Conservation (phyloP, 1,140 invertebrate species). For the Adoxophyes honmai region DNA sequence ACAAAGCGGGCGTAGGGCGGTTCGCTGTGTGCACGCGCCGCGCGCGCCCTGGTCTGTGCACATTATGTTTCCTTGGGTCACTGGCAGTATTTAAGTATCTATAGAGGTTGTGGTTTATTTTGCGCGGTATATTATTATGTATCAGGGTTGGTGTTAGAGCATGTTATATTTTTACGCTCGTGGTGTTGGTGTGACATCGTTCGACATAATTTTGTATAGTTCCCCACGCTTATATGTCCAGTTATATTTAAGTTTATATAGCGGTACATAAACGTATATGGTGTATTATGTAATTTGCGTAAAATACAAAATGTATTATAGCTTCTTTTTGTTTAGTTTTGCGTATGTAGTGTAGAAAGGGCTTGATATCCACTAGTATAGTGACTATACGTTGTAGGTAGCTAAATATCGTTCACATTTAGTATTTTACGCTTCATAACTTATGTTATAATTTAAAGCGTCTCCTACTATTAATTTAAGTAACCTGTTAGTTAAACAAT, state of each 20-base stretch:
- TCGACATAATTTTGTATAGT: constrained; percentile 24
- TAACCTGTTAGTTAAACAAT: not conserved
- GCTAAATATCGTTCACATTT: constrained; percentile 14
- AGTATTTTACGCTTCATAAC: constrained; percentile 27
- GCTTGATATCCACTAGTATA: constrained; percentile 4
- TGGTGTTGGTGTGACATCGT: constrained; percentile 73
- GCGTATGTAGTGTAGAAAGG: constrained; percentile 30
- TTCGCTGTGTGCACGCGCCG: constrained; percentile 17
- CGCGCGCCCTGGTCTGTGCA: constrained; percentile 53
- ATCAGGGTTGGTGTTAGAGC: constrained; percentile 31
- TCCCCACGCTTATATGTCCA: constrained; percentile 19
- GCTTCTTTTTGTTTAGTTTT: constrained; percentile 35
- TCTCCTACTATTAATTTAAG: constrained; percentile 17
- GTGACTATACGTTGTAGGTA: not conserved
- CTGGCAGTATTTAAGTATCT: constrained; percentile 36
- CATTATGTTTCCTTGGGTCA: constrained; percentile 48
- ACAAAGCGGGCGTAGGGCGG: not conserved
- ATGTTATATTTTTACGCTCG: constrained; percentile 28
- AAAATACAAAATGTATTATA: constrained; percentile 39
- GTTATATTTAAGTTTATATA: not conserved
- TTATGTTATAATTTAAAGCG: constrained; percentile 18
- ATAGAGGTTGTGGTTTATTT: constrained; percentile 45
- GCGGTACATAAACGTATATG: constrained; percentile 7
- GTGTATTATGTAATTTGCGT: constrained; percentile 30
- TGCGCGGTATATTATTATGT: constrained; percentile 25